Percentiles rank a stretch among this genome's conserved stretches.
Evolutionary conservation across 2,797 vertebrate genomes (phyloP).

Genomic region (Pampus argenteus): DNA sequence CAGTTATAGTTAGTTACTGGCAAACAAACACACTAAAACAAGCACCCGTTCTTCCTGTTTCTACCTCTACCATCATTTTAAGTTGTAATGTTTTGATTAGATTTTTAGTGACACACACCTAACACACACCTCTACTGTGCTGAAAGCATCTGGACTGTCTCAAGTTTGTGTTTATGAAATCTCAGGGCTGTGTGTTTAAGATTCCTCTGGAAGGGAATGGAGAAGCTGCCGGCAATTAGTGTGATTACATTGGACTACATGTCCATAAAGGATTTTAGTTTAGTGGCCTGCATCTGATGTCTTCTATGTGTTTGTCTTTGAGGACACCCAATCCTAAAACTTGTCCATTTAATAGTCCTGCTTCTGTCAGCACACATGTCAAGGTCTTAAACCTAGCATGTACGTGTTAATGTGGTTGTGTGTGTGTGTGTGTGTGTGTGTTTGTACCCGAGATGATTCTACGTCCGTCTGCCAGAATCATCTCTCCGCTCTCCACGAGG

Average conservation of each 20-base stretch:
- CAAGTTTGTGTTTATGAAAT: constrained; percentile 44
- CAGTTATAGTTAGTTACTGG: not conserved
- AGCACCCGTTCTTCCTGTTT: not conserved
- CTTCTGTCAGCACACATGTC: constrained; percentile 29
- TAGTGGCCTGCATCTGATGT: constrained; percentile 20
- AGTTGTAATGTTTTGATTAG: not conserved
- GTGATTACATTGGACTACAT: constrained; percentile 7
- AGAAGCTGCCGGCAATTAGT: constrained; percentile 25
- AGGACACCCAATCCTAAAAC: constrained; percentile 32
- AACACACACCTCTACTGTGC: not conserved
- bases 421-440: not conserved
- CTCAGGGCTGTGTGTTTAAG: constrained; percentile 45
- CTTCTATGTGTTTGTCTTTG: constrained; percentile 36
- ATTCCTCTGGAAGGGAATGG: constrained; percentile 35
- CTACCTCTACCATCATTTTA: not conserved
- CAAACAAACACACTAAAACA: constrained; percentile 1
- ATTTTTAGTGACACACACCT: not conserved
- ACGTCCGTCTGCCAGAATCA: constrained; percentile 96
- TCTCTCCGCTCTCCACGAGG: constrained; percentile 96
- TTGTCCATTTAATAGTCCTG: constrained; percentile 7
- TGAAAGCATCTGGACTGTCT: constrained; percentile 1
- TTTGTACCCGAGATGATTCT: constrained; percentile 90
- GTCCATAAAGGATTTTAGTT: constrained; percentile 68
- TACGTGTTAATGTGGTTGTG: not conserved
- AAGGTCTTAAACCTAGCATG: not conserved